These are phyloP conservation scores for Remorina albescens DNA, from an alignment of 2,797 vertebrate genomes.

Conservation along the genomic window DNA sequence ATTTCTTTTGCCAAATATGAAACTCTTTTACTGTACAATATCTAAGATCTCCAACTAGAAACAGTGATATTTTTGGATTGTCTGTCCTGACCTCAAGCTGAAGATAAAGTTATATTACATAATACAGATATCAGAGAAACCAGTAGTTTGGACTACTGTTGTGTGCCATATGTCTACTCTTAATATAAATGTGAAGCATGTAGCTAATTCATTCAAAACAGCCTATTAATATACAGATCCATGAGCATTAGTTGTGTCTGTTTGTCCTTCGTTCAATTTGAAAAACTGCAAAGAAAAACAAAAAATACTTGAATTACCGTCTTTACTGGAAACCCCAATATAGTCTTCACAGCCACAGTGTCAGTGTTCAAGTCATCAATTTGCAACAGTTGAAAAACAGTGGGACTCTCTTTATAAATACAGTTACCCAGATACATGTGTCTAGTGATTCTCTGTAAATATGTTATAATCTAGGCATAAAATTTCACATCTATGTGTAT, in stretches of 20 bases:
- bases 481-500: slow-evolving; percentile 4
- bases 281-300: neutral
- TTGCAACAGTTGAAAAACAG: slow-evolving; percentile 39
- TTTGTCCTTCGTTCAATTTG: neutral
- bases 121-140: slow-evolving; percentile 45
- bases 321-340: slow-evolving; percentile 8
- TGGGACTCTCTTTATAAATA: slow-evolving; percentile 33
- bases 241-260: neutral
- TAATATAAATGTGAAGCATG: neutral
- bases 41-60: slow-evolving; percentile 12
- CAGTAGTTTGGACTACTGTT: slow-evolving; percentile 10
- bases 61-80: slow-evolving; percentile 46
- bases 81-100: slow-evolving; percentile 29
- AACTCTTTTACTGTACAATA: slow-evolving; percentile 20
- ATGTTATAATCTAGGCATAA: slow-evolving; percentile 7
- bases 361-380: slow-evolving; percentile 49
- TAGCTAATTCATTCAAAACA: slow-evolving; percentile 1
- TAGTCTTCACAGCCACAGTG: slow-evolving; percentile 28
- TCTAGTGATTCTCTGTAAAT: slow-evolving; percentile 17
- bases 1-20: neutral
- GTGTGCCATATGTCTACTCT: slow-evolving; percentile 1
- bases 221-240: neutral
- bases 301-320: slow-evolving; percentile 20
- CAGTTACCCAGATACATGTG: slow-evolving; percentile 32
- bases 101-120: slow-evolving; percentile 46